These are phyloP conservation scores for Macrobrachium nipponense DNA, from an alignment of 1,140 invertebrate species.

Conservation along the genomic window DNA sequence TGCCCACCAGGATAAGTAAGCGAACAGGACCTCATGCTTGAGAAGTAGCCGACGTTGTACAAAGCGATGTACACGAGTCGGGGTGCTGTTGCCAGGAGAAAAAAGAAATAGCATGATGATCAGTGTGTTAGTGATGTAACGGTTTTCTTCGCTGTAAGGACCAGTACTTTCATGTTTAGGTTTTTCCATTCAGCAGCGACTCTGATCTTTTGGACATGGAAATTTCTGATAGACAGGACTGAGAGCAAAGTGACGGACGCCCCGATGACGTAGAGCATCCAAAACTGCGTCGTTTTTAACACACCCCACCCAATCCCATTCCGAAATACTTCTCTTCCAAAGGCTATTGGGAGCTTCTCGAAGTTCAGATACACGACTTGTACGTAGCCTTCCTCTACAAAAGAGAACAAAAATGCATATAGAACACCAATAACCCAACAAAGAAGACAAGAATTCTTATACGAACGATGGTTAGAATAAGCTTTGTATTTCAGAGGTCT, in stretches of 20 bases:
- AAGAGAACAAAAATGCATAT: neutral
- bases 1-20: too few species aligned
- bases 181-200: constrained; percentile 19
- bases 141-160: constrained; percentile 5
- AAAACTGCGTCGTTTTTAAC: neutral
- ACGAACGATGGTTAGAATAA: neutral
- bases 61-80: too few species aligned
- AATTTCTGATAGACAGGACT: constrained; percentile 23
- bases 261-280: neutral
- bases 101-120: constrained; percentile 16
- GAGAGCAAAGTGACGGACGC: constrained; percentile 4
- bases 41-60: too few species aligned
- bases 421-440: constrained; percentile 8
- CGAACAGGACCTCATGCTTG: too few species aligned
- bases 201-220: neutral
- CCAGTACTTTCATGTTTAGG: constrained; percentile 9
- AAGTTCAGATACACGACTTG: neutral
- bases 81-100: constrained; percentile 1
- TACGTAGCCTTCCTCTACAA: neutral
- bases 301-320: neutral
- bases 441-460: neutral
- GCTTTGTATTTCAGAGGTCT: constrained; percentile 15
- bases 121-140: constrained; percentile 15
- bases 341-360: constrained; percentile 4
- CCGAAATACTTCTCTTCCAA: neutral